Conservation (phyloP, 30 jellyfish, hydroid and myxozoan genomes). For the Mastigias papua region DNA sequence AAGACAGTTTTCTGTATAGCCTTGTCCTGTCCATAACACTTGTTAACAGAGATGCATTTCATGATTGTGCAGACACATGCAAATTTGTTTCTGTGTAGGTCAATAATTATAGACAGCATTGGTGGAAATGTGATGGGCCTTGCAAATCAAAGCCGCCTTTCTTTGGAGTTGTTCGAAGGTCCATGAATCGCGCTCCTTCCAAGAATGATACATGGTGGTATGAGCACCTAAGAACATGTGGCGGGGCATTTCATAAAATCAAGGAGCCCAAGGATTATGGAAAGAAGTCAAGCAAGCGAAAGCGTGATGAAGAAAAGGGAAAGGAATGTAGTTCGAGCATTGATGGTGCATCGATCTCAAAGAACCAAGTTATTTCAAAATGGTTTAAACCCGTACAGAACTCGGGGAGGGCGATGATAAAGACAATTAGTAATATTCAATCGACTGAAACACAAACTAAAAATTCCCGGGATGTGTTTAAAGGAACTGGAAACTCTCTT, state of each 20-base stretch:
- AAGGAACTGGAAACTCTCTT: slow-evolving; percentile 38
- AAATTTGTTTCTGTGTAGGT: slow-evolving; percentile 55
- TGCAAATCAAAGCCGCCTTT: slow-evolving; percentile 90
- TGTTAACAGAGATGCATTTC: too few relatives aligned
- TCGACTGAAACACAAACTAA: background rate
- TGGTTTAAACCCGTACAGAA: slow-evolving; percentile 61
- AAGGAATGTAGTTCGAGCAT: background rate
- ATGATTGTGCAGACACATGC: too few relatives aligned
- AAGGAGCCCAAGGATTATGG: slow-evolving; percentile 88
- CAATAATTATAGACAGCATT: slow-evolving; percentile 86
- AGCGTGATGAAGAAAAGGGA: slow-evolving; percentile 13
- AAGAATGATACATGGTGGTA: slow-evolving; percentile 94
- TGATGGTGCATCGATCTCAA: background rate
- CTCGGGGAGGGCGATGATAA: background rate
- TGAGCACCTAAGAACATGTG: slow-evolving; percentile 83
- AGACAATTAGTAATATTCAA: background rate
- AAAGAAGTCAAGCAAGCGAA: slow-evolving; percentile 64
- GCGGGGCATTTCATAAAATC: slow-evolving; percentile 85
- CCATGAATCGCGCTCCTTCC: slow-evolving; percentile 98
- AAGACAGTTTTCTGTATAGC: too few relatives aligned
- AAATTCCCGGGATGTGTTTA: background rate
- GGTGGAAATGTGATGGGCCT: slow-evolving; percentile 99
- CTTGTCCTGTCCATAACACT: too few relatives aligned
- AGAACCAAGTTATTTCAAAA: slow-evolving; percentile 28
- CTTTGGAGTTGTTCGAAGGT: slow-evolving; percentile 87